Conservation (phyloP, 2,113 vertebrate genomes). For the Eleginops maclovinus region DNA sequence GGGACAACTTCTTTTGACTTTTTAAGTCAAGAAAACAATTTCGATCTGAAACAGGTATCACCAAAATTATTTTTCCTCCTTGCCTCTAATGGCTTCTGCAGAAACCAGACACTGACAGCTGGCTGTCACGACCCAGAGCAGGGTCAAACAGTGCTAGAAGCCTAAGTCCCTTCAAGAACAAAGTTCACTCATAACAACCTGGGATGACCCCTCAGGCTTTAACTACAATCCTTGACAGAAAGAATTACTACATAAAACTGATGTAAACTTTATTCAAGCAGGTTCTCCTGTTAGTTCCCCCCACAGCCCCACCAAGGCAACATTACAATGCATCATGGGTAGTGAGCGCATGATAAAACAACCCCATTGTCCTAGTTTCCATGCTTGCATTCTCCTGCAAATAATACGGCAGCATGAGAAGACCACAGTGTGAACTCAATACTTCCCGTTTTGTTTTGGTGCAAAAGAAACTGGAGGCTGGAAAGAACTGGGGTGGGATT, state of each 20-base stretch:
- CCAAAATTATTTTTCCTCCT: too few relatives aligned
- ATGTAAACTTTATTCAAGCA: constrained; percentile 33
- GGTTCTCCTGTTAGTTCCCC: constrained; percentile 6
- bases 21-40: too few relatives aligned
- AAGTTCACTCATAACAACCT: constrained; percentile 51
- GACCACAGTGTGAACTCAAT: constrained; percentile 64
- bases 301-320: constrained; percentile 27
- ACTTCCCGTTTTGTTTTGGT: constrained; percentile 59
- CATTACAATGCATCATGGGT: constrained; percentile 38
- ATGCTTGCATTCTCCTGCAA: constrained; percentile 43
- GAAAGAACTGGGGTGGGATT: constrained; percentile 67
- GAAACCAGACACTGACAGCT: background rate
- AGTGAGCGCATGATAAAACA: constrained; percentile 49
- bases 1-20: too few relatives aligned
- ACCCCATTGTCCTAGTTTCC: constrained; percentile 65
- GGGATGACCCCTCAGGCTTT: constrained; percentile 31
- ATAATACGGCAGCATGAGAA: constrained; percentile 51
- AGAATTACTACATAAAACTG: constrained; percentile 19
- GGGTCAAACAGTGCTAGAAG: constrained; percentile 5
- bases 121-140: constrained; percentile 11
- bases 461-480: constrained; percentile 46
- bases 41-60: too few relatives aligned
- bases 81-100: too few relatives aligned
- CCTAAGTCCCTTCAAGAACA: constrained; percentile 23
- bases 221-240: constrained; percentile 32